Evolutionary conservation across 2,888 invertebrate species (phyloP).

Genomic region (Drosophila eohydei): DNA sequence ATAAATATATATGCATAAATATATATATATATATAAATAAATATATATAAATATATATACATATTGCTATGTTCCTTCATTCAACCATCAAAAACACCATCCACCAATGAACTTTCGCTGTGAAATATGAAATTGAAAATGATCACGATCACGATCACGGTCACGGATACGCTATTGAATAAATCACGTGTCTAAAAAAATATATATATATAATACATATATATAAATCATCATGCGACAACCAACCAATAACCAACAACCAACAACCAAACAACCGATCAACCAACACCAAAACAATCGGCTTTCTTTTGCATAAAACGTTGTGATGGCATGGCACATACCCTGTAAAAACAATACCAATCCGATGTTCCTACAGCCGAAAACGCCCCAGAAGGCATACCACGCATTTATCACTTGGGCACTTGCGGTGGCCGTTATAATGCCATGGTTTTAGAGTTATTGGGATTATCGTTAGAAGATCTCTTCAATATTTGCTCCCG

Average conservation of each 20-base stretch:
- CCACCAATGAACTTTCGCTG: conserved; percentile 37
- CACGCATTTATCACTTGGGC: conserved; percentile 99
- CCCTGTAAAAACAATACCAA: conserved; percentile 38
- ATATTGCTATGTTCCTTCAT: conserved; percentile 57
- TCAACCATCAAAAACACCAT: conserved; percentile 44
- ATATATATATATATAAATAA: not conserved
- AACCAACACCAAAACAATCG: conserved; percentile 44
- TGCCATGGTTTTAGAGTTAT: conserved; percentile 99
- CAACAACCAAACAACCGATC: conserved; percentile 34
- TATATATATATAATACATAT: no score
- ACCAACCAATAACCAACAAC: conserved; percentile 36
- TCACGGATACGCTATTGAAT: conserved; percentile 13
- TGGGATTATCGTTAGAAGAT: conserved; percentile 99
- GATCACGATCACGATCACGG: conserved; percentile 3
- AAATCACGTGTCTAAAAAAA: conserved; percentile 20
- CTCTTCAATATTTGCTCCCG: conserved; percentile 99
- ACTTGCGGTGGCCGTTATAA: conserved; percentile 99
- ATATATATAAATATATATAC: conserved; percentile 14
- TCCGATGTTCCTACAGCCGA: conserved; percentile 68
- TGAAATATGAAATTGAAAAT: conserved; percentile 36
- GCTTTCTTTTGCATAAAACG: conserved; percentile 58
- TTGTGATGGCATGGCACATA: conserved; percentile 69
- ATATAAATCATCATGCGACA: conserved; percentile 37
- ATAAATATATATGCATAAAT: conserved; percentile 9
- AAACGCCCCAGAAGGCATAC: conserved; percentile 94